phyloP scores from a whole-genome alignment of 1,140 invertebrate species.

The Rhopalosiphum maidis region DNA sequence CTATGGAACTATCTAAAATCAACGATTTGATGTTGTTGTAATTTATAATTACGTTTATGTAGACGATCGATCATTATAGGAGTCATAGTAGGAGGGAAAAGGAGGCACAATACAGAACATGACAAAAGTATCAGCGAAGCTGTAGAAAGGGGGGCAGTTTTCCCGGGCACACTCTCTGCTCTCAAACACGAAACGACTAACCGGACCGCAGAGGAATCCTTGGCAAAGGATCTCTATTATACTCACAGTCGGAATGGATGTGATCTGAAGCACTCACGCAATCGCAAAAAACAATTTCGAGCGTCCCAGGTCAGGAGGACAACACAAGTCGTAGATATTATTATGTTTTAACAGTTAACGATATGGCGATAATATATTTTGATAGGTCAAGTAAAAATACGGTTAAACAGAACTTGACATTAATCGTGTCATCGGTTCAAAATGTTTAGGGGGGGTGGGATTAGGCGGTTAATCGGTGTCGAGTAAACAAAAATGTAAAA shows the following conservation, averaged over 20 bases:
- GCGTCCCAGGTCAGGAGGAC: not conserved
- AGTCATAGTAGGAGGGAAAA: not conserved
- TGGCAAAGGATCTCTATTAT: not conserved
- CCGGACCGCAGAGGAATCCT: not conserved
- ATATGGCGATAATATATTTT: not conserved
- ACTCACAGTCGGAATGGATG: not conserved
- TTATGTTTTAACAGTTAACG: not conserved
- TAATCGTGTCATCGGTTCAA: not conserved
- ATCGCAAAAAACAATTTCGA: not conserved
- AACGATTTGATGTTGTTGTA: not conserved
- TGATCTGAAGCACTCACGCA: not conserved
- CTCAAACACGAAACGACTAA: not conserved
- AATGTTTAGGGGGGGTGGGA: not conserved
- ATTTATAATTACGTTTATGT: not conserved
- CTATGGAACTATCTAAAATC: not conserved
- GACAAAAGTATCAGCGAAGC: not conserved
- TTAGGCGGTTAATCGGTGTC: no score
- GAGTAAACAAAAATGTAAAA: no score
- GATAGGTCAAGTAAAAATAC: not conserved
- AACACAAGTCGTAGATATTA: not conserved
- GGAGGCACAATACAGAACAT: not conserved
- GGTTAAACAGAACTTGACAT: not conserved
- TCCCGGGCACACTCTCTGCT: not conserved
- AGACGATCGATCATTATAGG: not conserved
- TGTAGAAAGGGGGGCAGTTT: not conserved